Evolutionary conservation across 2,888 invertebrate species (phyloP).

Genomic region (Corbicula japonica): DNA sequence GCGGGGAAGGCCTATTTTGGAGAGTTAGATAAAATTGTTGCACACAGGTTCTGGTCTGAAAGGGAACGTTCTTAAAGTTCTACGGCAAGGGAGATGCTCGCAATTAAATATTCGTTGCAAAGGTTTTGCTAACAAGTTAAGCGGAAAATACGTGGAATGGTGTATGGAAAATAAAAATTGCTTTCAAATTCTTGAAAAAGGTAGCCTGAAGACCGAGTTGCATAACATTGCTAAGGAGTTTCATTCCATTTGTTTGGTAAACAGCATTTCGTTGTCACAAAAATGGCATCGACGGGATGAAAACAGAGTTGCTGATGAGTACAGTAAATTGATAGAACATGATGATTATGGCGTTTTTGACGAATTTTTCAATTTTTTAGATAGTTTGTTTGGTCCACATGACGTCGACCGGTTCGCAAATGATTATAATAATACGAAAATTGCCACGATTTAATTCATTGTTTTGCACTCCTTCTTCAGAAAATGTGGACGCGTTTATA

Average conservation of each 20-base stretch:
- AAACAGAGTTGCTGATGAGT: conserved; percentile 7
- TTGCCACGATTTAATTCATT: conserved; percentile 18
- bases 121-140: background rate
- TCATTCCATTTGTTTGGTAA: background rate
- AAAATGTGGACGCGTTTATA: conserved; percentile 18
- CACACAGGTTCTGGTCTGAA: conserved; percentile 9
- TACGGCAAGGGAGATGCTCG: conserved; percentile 6
- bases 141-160: conserved; percentile 12
- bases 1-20: conserved; percentile 13
- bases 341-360: conserved; percentile 21
- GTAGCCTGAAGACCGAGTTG: background rate
- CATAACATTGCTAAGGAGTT: conserved; percentile 1
- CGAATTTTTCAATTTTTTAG: conserved; percentile 10
- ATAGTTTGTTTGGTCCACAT: conserved; percentile 22
- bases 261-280: background rate
- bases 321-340: conserved; percentile 17
- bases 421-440: background rate
- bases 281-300: background rate
- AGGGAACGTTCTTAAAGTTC: background rate
- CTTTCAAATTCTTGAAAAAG: conserved; percentile 12
- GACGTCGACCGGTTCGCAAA: conserved; percentile 16
- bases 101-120: conserved; percentile 7
- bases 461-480: conserved; percentile 9
- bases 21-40: background rate
- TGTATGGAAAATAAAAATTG: conserved; percentile 10